Percentiles rank a stretch among this genome's conserved stretches.
phyloP scores from a whole-genome alignment of 2,888 invertebrate genomes.

The Artemia sinica region DNA sequence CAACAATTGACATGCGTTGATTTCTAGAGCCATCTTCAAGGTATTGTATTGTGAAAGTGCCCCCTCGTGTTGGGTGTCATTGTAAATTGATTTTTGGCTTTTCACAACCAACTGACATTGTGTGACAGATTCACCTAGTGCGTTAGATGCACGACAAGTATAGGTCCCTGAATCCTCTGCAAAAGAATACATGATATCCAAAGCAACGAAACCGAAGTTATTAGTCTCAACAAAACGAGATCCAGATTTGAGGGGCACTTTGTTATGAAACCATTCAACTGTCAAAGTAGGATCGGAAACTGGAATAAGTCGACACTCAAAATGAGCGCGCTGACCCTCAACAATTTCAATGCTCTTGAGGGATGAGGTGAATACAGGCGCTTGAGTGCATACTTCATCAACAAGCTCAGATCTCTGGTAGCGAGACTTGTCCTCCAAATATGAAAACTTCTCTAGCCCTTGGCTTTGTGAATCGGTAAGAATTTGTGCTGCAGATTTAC shows the following conservation, averaged over 20 bases:
- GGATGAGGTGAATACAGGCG: slow-evolving; percentile 81
- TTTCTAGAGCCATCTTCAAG: slow-evolving; percentile 61
- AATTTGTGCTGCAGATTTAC: slow-evolving; percentile 43
- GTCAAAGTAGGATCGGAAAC: slow-evolving; percentile 82
- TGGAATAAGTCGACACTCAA: slow-evolving; percentile 81
- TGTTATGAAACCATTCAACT: slow-evolving; percentile 90
- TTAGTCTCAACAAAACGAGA: slow-evolving; percentile 88
- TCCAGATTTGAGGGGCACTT: slow-evolving; percentile 70
- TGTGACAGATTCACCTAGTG: slow-evolving; percentile 77
- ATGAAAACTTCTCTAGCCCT: slow-evolving; percentile 72
- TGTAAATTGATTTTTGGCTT: slow-evolving; percentile 58
- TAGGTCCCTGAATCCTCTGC: slow-evolving; percentile 93
- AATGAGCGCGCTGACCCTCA: slow-evolving; percentile 84
- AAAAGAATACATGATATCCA: slow-evolving; percentile 86
- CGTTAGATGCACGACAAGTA: slow-evolving; percentile 79
- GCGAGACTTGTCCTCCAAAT: slow-evolving; percentile 63
- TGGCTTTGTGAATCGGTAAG: slow-evolving; percentile 71
- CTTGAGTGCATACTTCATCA: slow-evolving; percentile 70
- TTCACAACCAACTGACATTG: slow-evolving; percentile 65
- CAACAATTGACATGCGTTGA: slow-evolving; percentile 52
- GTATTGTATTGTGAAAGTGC: slow-evolving; percentile 58
- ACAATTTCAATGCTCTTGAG: slow-evolving; percentile 77
- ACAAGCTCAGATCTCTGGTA: slow-evolving; percentile 53
- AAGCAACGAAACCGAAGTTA: slow-evolving; percentile 90
- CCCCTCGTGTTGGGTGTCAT: slow-evolving; percentile 73